Evolutionary conservation across 2,888 invertebrate genomes (phyloP).

Genomic region (Eurytoma adleriae): DNA sequence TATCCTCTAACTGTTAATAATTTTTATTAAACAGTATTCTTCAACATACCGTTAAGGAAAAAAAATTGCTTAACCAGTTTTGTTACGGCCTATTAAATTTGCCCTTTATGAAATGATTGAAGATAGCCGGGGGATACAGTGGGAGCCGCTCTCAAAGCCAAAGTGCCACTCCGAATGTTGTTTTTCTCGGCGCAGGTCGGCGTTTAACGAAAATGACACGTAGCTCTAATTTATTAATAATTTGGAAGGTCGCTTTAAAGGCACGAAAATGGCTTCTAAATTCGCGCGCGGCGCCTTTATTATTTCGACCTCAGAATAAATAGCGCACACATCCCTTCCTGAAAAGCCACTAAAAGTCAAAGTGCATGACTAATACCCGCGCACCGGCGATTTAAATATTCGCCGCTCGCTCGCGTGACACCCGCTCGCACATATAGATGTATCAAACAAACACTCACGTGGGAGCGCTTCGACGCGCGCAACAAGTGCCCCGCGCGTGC

Average conservation of each 20-base stretch:
- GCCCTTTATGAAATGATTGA: too few species aligned
- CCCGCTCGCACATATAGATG: too few species aligned
- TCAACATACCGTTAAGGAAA: too few species aligned
- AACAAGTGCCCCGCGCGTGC: constrained; percentile 14
- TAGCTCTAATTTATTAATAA: constrained; percentile 36
- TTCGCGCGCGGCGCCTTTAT: constrained; percentile 19
- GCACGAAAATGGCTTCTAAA: constrained; percentile 9
- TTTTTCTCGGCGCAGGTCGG: not conserved
- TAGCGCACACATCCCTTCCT: not conserved
- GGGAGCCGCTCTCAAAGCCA: constrained; percentile 2
- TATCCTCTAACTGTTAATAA: too few species aligned
- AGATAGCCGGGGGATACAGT: too few species aligned
- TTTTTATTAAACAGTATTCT: too few species aligned
- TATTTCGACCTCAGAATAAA: constrained; percentile 37
- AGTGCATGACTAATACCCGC: constrained; percentile 38
- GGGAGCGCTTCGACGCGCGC: not conserved
- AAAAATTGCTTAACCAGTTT: too few species aligned
- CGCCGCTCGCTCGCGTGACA: not conserved
- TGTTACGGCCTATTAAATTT: too few species aligned
- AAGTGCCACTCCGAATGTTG: constrained; percentile 13
- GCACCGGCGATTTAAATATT: constrained; percentile 23
- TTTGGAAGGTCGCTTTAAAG: constrained; percentile 20
- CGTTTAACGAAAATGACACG: constrained; percentile 10
- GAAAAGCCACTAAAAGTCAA: constrained; percentile 44
- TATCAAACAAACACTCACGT: not conserved